Evolutionary conservation across 2,113 vertebrate genomes (phyloP).

Genomic region (Calyptommatus sinebrachiatus): DNA sequence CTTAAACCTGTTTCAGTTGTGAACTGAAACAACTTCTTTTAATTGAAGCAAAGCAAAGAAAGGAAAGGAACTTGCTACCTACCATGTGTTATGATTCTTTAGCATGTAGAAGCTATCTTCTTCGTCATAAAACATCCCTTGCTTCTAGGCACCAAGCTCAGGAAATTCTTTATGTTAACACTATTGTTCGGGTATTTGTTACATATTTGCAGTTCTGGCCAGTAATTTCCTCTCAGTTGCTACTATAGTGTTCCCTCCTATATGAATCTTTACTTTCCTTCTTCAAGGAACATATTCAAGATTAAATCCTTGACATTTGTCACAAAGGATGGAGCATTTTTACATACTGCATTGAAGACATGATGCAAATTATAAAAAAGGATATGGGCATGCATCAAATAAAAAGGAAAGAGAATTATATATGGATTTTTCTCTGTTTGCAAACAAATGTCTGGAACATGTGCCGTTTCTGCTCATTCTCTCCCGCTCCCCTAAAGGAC

Average conservation of each 20-base stretch:
- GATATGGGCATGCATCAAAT: not conserved
- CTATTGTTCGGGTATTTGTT: not conserved
- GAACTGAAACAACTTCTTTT: not conserved
- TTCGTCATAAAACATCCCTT: not conserved
- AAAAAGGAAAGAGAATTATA: no score
- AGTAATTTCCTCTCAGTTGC: not conserved
- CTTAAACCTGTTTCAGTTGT: not conserved
- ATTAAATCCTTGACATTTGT: not conserved
- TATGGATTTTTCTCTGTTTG: no score
- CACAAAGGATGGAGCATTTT: not conserved
- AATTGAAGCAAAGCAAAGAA: not conserved
- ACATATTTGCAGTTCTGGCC: not conserved
- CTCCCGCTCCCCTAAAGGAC: not conserved
- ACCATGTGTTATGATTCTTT: not conserved
- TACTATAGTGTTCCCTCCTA: not conserved
- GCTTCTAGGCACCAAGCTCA: not conserved
- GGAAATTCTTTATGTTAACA: not conserved
- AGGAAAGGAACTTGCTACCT: not conserved
- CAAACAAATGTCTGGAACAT: not conserved
- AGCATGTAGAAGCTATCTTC: not conserved
- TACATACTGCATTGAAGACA: not conserved
- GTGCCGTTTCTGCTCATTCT: not conserved
- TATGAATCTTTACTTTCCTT: not conserved
- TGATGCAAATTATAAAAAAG: no score
- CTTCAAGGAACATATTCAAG: not conserved